Percentiles rank a stretch among this genome's conserved stretches.
phyloP scores from a whole-genome alignment of 2,888 invertebrate species.

The Hirudinaria manillensis region DNA sequence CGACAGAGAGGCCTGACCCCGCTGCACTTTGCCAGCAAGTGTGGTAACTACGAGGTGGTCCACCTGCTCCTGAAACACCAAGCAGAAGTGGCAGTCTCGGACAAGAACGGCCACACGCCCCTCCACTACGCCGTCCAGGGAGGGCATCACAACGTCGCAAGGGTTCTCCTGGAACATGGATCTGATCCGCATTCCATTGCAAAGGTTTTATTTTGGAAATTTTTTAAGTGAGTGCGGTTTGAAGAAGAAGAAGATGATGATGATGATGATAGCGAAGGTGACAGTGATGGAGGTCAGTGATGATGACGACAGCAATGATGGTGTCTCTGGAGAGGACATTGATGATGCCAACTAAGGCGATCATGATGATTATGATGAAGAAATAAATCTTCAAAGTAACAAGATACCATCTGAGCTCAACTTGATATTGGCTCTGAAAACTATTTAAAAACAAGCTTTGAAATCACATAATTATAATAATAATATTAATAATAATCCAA shows the following conservation, averaged over 20 bases:
- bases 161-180: slow-evolving; percentile 25
- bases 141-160: slow-evolving; percentile 78
- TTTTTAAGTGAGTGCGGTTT: background rate
- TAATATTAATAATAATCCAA: too few species aligned
- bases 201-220: slow-evolving; percentile 4
- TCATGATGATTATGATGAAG: too few species aligned
- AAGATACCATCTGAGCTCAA: too few species aligned
- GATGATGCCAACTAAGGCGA: too few species aligned
- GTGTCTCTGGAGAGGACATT: too few species aligned
- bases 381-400: too few species aligned
- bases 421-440: background rate
- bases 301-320: too few species aligned
- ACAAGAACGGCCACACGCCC: slow-evolving; percentile 88
- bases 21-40: slow-evolving; percentile 22
- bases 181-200: slow-evolving; percentile 20
- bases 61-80: slow-evolving; percentile 18
- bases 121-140: slow-evolving; percentile 96
- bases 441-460: background rate
- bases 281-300: too few species aligned
- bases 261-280: too few species aligned
- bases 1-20: slow-evolving; percentile 24
- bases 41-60: slow-evolving; percentile 22
- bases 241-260: too few species aligned
- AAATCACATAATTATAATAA: too few species aligned
- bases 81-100: slow-evolving; percentile 61